Evolutionary conservation across 2,113 vertebrate species (phyloP).

Genomic region (Cyphomyrus plagiostoma): DNA sequence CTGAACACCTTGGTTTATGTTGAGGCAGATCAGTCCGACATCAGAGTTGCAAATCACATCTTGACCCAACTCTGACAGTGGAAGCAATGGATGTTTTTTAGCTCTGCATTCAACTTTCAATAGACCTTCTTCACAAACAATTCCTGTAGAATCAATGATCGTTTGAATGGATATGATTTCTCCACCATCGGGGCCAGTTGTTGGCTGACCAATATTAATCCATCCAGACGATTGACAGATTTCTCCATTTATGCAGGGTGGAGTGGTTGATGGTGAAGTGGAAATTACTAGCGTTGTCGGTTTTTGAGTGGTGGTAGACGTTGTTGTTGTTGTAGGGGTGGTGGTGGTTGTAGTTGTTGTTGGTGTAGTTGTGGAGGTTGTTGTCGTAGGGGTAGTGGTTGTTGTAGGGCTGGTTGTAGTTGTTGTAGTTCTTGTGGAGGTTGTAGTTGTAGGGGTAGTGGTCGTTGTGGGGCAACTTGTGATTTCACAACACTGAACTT

Average conservation of each 20-base stretch:
- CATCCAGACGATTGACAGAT: slow-evolving; percentile 26
- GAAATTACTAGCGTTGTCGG: not conserved
- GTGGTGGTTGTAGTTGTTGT: slow-evolving; percentile 32
- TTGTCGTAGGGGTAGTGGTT: slow-evolving; percentile 21
- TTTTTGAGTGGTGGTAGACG: slow-evolving; percentile 29
- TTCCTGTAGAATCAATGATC: slow-evolving; percentile 5
- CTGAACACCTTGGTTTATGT: slow-evolving; percentile 38
- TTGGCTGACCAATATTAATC: slow-evolving; percentile 19
- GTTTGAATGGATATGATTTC: slow-evolving; percentile 23
- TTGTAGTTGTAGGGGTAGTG: not conserved
- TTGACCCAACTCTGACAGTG: slow-evolving; percentile 35
- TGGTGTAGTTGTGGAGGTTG: not conserved
- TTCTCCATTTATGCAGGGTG: not conserved
- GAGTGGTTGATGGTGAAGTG: not conserved
- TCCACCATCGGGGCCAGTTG: slow-evolving; percentile 27
- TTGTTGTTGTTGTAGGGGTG: slow-evolving; percentile 24
- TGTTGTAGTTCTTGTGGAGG: not conserved
- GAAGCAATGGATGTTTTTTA: slow-evolving; percentile 4
- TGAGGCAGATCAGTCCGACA: slow-evolving; percentile 43
- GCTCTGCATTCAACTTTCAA: slow-evolving; percentile 31
- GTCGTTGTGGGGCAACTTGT: not conserved
- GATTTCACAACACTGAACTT: slow-evolving; percentile 42
- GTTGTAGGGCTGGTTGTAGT: not conserved
- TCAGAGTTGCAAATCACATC: slow-evolving; percentile 6
- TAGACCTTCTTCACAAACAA: not conserved